Percentiles rank a stretch among this genome's conserved stretches.
These are phyloP conservation scores for Opisthocomus hoazin DNA, from an alignment of 2,113 vertebrate genomes.

Conservation along the genomic window DNA sequence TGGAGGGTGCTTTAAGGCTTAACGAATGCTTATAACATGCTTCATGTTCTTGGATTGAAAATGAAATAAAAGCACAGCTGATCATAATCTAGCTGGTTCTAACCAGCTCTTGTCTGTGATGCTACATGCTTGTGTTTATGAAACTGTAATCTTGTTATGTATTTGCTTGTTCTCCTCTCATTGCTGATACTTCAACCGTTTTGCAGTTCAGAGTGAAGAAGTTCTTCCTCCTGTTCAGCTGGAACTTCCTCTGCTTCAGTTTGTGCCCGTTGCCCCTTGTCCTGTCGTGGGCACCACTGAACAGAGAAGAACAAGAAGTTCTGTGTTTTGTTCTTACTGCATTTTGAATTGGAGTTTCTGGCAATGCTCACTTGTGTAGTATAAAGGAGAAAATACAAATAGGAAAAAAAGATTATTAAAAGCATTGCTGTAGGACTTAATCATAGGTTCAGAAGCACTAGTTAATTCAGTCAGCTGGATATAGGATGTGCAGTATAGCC, in stretches of 20 bases:
- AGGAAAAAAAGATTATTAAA: neutral
- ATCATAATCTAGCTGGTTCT: constrained; percentile 31
- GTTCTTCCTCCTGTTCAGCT: no score
- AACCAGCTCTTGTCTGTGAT: constrained; percentile 14
- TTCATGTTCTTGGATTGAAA: constrained; percentile 33
- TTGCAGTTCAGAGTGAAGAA: no score
- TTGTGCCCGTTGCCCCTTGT: no score
- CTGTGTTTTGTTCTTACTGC: neutral
- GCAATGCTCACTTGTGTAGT: neutral
- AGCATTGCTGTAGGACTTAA: neutral
- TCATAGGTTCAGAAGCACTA: no score
- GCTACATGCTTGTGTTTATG: constrained; percentile 10
- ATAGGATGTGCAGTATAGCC: neutral
- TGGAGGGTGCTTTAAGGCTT: constrained; percentile 8
- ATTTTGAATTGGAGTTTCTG: neutral
- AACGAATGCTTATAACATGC: neutral
- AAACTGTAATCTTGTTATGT: constrained; percentile 18
- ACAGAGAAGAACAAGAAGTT: no score
- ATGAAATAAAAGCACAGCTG: constrained; percentile 8
- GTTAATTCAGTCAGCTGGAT: neutral
- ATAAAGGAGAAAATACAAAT: neutral
- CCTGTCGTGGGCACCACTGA: no score
- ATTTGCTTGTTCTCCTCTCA: neutral
- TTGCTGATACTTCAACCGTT: neutral
- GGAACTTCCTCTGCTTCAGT: no score